Conservation (phyloP, 2,888 invertebrate genomes). For the Acrobasis suavella region DNA sequence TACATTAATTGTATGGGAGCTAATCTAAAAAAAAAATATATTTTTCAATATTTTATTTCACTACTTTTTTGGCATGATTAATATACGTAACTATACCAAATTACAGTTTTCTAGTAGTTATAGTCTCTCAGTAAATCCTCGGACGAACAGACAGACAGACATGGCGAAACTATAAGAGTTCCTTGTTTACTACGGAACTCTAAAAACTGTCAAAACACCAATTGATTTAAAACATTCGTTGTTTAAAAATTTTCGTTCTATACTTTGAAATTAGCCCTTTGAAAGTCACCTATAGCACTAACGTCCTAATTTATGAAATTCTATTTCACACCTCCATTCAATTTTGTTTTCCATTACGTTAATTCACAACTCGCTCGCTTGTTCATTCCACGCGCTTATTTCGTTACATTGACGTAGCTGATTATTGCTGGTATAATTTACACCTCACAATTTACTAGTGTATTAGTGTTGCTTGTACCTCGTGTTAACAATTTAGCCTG, state of each 20-base stretch:
- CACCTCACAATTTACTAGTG: constrained; percentile 40
- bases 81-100: too few species aligned
- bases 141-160: too few species aligned
- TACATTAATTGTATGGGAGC: too few species aligned
- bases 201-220: too few species aligned
- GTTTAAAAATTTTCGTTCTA: not conserved
- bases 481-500: constrained; percentile 51
- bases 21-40: too few species aligned
- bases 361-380: constrained; percentile 1
- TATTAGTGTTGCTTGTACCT: constrained; percentile 46
- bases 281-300: not conserved
- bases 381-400: not conserved
- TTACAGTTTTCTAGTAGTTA: too few species aligned
- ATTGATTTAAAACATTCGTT: not conserved
- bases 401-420: constrained; percentile 31
- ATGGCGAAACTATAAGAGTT: too few species aligned
- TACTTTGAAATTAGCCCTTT: not conserved
- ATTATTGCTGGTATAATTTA: constrained; percentile 26
- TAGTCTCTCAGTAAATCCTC: too few species aligned
- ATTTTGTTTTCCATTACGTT: not conserved
- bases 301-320: constrained; percentile 4
- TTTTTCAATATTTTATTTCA: too few species aligned
- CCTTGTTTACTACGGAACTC: too few species aligned
- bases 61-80: too few species aligned
- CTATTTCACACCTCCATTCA: constrained; percentile 7